Evolutionary conservation across 2,888 invertebrate species (phyloP).

Genomic region (Panorpa germanica): DNA sequence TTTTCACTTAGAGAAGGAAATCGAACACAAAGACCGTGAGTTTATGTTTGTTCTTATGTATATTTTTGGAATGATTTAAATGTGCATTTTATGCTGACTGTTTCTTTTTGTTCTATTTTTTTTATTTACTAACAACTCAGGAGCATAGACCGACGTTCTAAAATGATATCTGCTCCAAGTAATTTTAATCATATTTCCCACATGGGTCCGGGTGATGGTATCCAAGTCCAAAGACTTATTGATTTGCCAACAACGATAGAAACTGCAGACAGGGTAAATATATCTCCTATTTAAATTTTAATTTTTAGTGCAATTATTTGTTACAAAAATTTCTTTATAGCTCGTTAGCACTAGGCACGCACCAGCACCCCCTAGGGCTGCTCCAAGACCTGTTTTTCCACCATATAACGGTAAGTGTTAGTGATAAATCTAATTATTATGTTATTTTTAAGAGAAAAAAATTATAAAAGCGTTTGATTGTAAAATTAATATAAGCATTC

Average conservation of each 20-base stretch:
- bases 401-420: slow-evolving; percentile 25
- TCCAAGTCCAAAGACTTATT: slow-evolving; percentile 65
- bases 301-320: too few relatives aligned
- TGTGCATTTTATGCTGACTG: slow-evolving; percentile 9
- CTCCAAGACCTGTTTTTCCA: slow-evolving; percentile 23
- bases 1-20: slow-evolving; percentile 47
- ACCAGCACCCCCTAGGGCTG: slow-evolving; percentile 32
- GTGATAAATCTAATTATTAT: slow-evolving; percentile 1
- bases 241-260: slow-evolving; percentile 74
- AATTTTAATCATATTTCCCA: slow-evolving; percentile 93
- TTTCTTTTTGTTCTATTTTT: slow-evolving; percentile 9
- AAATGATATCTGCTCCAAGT: slow-evolving; percentile 80
- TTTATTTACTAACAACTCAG: slow-evolving; percentile 20
- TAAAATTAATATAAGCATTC: not conserved
- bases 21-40: slow-evolving; percentile 34
- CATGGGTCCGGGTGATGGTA: slow-evolving; percentile 88
- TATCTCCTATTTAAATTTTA: slow-evolving; percentile 20
- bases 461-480: slow-evolving; percentile 5
- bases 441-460: slow-evolving; percentile 2
- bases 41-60: slow-evolving; percentile 10
- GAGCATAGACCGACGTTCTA: slow-evolving; percentile 61
- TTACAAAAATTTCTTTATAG: slow-evolving; percentile 8
- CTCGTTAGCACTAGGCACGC: slow-evolving; percentile 23
- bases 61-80: too few relatives aligned
- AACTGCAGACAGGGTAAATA: slow-evolving; percentile 39